These are phyloP conservation scores for Cynocephalus volans DNA, from an alignment of 2,113 vertebrate species.

Conservation along the genomic window DNA sequence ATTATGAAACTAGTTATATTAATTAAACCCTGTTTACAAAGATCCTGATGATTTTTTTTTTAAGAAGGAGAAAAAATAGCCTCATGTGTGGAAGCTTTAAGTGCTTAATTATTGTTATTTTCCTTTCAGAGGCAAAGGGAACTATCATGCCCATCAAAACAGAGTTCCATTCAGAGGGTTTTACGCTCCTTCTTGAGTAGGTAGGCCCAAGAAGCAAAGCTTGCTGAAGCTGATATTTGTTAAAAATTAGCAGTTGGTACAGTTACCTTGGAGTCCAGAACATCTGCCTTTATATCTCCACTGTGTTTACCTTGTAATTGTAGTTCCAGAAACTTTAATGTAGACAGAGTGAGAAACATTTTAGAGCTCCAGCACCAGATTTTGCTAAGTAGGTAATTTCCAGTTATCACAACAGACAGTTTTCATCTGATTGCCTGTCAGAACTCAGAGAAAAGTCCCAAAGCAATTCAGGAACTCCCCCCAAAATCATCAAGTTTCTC, in stretches of 20 bases:
- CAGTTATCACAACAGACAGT: conserved; percentile 52
- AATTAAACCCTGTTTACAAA: conserved; percentile 68
- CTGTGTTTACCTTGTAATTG: neutral
- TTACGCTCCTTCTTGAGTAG: conserved; percentile 1
- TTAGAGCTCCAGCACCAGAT: conserved; percentile 2
- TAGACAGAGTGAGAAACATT: neutral
- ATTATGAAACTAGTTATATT: conserved; percentile 79
- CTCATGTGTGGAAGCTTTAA: conserved; percentile 20
- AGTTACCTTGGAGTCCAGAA: neutral
- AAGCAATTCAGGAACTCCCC: neutral
- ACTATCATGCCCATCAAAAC: conserved; percentile 24
- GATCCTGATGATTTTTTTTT: conserved; percentile 41
- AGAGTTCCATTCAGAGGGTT: neutral
- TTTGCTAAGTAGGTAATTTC: conserved; percentile 69
- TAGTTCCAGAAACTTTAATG: neutral
- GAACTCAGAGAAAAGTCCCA: conserved; percentile 16
- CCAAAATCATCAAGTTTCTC: neutral
- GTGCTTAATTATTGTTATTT: conserved; percentile 69
- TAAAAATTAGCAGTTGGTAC: neutral
- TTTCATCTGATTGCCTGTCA: conserved; percentile 35
- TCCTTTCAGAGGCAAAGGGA: conserved; percentile 52
- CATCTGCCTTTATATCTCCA: neutral
- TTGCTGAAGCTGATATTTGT: neutral
- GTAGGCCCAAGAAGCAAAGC: neutral
- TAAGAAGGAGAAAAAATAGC: neutral